Conservation (phyloP, 2,113 vertebrate species). For the Apaloderma vittatum region DNA sequence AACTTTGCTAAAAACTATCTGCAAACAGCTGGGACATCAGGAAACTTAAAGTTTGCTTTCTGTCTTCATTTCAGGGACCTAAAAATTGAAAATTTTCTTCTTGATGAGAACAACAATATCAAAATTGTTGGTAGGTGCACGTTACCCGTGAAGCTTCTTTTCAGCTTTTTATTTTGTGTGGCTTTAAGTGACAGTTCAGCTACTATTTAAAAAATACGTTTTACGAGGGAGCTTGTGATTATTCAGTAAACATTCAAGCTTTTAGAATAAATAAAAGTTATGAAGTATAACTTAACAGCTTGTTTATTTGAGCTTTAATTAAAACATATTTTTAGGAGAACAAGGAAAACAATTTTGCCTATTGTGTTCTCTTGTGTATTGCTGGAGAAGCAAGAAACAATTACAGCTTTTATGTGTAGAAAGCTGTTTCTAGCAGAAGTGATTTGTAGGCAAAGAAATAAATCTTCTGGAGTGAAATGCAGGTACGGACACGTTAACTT, state of each 20-base stretch:
- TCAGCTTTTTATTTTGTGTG: background rate
- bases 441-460: slow-evolving; percentile 45
- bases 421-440: slow-evolving; percentile 19
- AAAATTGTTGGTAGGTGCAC: slow-evolving; percentile 86
- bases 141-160: background rate
- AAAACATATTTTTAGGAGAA: background rate
- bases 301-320: slow-evolving; percentile 3
- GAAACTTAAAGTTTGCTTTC: background rate
- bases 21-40: background rate
- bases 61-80: slow-evolving; percentile 80
- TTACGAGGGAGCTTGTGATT: background rate
- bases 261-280: background rate
- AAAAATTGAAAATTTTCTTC: slow-evolving; percentile 90
- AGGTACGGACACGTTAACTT: slow-evolving; percentile 13
- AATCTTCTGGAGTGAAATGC: background rate
- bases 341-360: slow-evolving; percentile 9
- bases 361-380: background rate
- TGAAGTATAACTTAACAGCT: background rate
- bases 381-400: slow-evolving; percentile 16
- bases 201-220: background rate
- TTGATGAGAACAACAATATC: slow-evolving; percentile 88
- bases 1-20: background rate
- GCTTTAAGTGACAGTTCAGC: background rate
- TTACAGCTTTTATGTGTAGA: slow-evolving; percentile 37
- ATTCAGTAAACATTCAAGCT: background rate